These are phyloP conservation scores for Drosophila recens DNA, from an alignment of 2,888 invertebrate genomes.

Conservation along the genomic window DNA sequence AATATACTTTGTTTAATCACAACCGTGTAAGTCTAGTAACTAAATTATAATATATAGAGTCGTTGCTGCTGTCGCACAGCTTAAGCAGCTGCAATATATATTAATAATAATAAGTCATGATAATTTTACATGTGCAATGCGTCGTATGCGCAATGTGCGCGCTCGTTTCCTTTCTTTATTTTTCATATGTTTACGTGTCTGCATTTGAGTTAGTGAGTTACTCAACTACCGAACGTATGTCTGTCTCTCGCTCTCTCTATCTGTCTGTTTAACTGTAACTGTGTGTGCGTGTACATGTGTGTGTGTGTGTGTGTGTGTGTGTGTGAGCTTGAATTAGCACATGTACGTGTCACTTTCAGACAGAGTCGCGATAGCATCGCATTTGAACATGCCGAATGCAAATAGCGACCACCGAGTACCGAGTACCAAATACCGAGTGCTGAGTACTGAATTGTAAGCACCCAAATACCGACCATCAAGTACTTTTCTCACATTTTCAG, in stretches of 20 bases:
- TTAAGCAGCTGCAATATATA: conserved; percentile 37
- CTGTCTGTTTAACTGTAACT: conserved; percentile 1
- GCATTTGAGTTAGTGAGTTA: conserved; percentile 41
- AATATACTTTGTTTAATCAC: background rate
- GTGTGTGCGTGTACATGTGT: conserved; percentile 1
- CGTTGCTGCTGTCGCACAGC: conserved; percentile 8
- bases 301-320: conserved; percentile 32
- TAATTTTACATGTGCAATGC: conserved; percentile 63
- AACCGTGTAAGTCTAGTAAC: background rate
- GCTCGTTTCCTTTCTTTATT: conserved; percentile 23
- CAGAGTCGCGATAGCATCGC: conserved; percentile 52
- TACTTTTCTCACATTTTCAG: conserved; percentile 40
- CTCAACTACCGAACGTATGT: conserved; percentile 34
- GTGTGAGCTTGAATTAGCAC: conserved; percentile 67
- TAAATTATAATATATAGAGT: conserved; percentile 6
- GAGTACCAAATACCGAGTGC: conserved; percentile 2
- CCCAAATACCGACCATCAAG: conserved; percentile 22
- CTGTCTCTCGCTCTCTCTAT: conserved; percentile 1
- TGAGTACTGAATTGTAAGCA: background rate
- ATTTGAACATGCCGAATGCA: conserved; percentile 62
- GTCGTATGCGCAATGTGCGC: conserved; percentile 68
- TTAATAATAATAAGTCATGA: conserved; percentile 56
- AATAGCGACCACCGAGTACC: conserved; percentile 27
- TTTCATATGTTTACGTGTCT: conserved; percentile 55
- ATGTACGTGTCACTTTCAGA: conserved; percentile 73